Base-by-base conservation (phyloP, 2,888 invertebrate genomes). In the Drosophila falleni region DNA sequence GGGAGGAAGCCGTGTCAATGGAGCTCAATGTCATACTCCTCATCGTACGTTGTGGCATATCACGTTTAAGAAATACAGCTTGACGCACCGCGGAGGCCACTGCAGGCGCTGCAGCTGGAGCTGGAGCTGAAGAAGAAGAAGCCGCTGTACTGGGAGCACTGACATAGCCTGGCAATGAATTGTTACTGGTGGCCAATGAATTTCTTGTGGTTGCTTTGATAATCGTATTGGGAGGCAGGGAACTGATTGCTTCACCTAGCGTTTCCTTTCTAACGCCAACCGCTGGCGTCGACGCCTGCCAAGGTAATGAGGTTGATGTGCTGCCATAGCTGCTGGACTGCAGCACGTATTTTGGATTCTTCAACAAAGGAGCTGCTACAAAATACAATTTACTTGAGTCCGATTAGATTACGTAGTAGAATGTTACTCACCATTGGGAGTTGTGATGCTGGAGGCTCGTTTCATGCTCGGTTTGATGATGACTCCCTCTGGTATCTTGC, bases 1-100 rank as follows among this genome's bases (percentile, higher is more conserved):
- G 62, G 3, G 79, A 74, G 0, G 92, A 89, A 44, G 91, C 89
- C 64, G 90, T 90, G 19, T 92, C 93, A 54, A 92, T 92, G 10
- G 91, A 62, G 35, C 90, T 86, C 3, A 91, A 55, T 2, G 92
- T 92, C 15, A 92, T 82, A 50, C 82, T 84, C 3, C 92, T 89
- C 80, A 92, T 91, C 0, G 90, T 91, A 6, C 90, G 91, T 53
- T 89, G 90, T 0, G 90, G 90, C 50, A 85, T 66, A 8, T 92
- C 91, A 1, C 91, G 90, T 51, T 91, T 91, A 4, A 92, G 90
- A n/a, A 89, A 91, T 0, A 92, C 91, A 5, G 92, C 77, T 19
- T 85, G 84, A 0, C 89, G 84, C 5, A 85, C 84, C 5, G 76
- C 80, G 0, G 85, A 87, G 13, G 79, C 23, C 5, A 87, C 77